Conservation (phyloP, 2,888 invertebrate genomes). For the Cosmia pyralina region DNA sequence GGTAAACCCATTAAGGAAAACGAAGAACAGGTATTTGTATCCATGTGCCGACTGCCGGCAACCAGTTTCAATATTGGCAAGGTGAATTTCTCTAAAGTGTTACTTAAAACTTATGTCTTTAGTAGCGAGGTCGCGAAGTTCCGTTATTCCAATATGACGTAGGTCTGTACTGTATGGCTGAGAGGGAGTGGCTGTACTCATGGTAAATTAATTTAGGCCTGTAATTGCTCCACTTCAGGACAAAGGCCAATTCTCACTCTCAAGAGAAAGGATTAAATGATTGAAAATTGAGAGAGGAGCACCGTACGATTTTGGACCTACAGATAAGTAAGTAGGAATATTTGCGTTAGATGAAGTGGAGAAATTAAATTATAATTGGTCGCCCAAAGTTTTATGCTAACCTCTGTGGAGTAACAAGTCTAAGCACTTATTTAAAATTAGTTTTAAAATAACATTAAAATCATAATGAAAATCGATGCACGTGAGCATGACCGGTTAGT, state of each 20-base stretch:
- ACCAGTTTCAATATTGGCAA: conserved; percentile 36
- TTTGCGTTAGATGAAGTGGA: no score
- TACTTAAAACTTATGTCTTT: conserved; percentile 2
- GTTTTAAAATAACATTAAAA: conserved; percentile 4
- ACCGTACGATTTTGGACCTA: no score
- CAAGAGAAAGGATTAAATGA: no score
- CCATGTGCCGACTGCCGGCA: conserved; percentile 5
- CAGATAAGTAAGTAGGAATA: no score
- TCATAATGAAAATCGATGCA: conserved; percentile 22
- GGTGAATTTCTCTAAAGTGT: conserved; percentile 1
- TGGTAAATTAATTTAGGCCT: no score
- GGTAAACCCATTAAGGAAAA: conserved; percentile 41
- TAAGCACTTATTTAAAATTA: neutral
- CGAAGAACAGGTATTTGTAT: conserved; percentile 21
- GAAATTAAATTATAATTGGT: neutral
- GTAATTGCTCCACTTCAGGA: no score
- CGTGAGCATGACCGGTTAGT: no score
- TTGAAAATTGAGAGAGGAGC: no score
- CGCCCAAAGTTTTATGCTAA: neutral
- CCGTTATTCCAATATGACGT: conserved; percentile 28
- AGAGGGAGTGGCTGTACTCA: no score
- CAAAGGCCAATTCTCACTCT: no score
- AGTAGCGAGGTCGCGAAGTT: neutral
- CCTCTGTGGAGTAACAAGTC: neutral
- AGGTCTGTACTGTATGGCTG: no score